Evolutionary conservation across 2,888 invertebrate species (phyloP), one percentile per base, ranked within the genome.

Genomic region (Chaitophorus viminalis): DNA sequence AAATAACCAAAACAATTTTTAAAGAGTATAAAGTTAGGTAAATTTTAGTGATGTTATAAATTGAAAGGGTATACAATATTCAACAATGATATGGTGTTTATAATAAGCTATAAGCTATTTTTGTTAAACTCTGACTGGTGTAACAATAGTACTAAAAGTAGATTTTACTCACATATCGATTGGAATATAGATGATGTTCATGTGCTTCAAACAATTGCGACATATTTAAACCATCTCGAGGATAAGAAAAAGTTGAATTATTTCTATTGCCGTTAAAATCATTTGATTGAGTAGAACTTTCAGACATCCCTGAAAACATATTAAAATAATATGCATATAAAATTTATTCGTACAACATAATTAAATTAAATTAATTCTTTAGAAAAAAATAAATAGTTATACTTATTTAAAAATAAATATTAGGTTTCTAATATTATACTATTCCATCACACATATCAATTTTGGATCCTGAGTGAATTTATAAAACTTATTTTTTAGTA

Each of bases 141-240:
- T 72, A 17, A 46, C 46, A 46, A 14, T 46, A 46, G 46, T 11
- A 46, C 14, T 21, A 72, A 2, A 3, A 21, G 60, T 60, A 31
- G 75, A 60, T 39, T 25, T 29, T 74, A 87, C 86, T 81, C 96
- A 96, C 86, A 39, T 79, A 87, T 74, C 79, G 78, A 81, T 79
- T 87, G 25, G 79, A 87, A 87, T 79, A 87, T 5, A 81, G 79
- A 25, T 87, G 86, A 74, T 84, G 84, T 84, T 76, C 84, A n/a
- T 76, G 76, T 76, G 76, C 68, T 68, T 84, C 84, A 33, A 65
- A 39, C 9, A 84, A 76, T 68, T 84, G 84, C 39, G 84, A 65
- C 84, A 84, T 76, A 65, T n/a, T 76, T 46, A 65, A 31, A 46
- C 76, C 25, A 76, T 84, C 84, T 46, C 84, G 84, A 25, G 60